A percentile compares a stretch with the other conserved stretches of the same genome.
phyloP scores from a whole-genome alignment of 1,140 invertebrate species.

The Parapsyche elsis region DNA sequence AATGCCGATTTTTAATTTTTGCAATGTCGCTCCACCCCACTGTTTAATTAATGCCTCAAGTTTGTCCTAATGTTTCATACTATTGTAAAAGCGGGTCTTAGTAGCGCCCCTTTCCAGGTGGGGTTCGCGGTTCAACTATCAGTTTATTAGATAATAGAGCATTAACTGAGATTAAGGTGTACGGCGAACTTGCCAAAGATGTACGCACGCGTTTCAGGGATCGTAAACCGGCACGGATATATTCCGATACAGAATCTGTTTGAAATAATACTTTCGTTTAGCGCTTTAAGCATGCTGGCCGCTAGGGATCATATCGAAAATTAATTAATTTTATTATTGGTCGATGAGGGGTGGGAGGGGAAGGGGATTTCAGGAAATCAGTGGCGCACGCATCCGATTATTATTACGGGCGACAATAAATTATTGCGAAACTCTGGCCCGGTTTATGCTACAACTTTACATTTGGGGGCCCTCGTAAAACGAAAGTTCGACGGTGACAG shows the following conservation, averaged over 20 bases:
- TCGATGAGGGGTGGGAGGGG: not conserved
- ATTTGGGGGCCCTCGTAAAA: conserved; percentile 44
- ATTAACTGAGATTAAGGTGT: not conserved
- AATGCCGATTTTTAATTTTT: too few relatives aligned
- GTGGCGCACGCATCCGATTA: conserved; percentile 38
- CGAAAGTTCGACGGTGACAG: conserved; percentile 45
- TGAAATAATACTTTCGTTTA: too few relatives aligned
- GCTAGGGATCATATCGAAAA: conserved; percentile 18
- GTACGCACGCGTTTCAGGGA: too few relatives aligned
- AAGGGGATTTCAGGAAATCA: not conserved
- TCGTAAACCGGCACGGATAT: too few relatives aligned
- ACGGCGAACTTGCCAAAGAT: too few relatives aligned
- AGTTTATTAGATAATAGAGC: not conserved
- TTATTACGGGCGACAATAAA: conserved; percentile 42
- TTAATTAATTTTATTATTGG: conserved; percentile 13
- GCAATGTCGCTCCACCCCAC: too few relatives aligned
- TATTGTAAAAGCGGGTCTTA: not conserved
- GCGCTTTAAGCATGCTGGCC: not conserved
- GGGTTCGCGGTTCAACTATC: not conserved
- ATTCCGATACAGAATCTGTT: too few relatives aligned
- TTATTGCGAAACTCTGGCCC: conserved; percentile 41
- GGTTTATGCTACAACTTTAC: conserved; percentile 47
- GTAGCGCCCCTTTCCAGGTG: not conserved
- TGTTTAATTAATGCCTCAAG: not conserved
- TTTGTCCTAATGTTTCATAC: not conserved